Evolutionary conservation across 2,797 vertebrate species (phyloP), one percentile per base, ranked within the genome.

Genomic region (Coranthus polyacanthus): DNA sequence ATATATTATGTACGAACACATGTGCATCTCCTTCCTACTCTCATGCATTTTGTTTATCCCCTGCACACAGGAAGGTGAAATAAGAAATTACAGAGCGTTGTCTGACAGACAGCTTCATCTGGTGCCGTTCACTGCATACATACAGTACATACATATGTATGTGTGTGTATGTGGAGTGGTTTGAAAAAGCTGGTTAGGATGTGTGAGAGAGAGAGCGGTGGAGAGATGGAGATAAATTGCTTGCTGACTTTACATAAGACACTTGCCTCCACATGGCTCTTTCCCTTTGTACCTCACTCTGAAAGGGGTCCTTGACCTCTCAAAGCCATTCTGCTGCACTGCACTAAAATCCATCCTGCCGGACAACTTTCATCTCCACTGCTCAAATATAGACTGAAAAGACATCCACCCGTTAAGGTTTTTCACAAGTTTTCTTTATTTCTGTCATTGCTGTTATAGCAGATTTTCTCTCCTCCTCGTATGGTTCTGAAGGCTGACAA

Each of bases 281-380:
- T 44, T 79, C 41, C 42, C 38, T 71, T 66, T 43, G 9, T 76
- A 38, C 54, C 59, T 63, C 64, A 43, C 67, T 68, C 59, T 88
- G 79, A 89, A 88, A 87, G 86, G 86, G 87, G 85, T 88, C 75
- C 21, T 16, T 63, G 78, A 88, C 87, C 89, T 85, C 68, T 66
- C 39, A 44, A 54, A 78, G 42, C 73, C 60, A 29, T 32, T 57
- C 64, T 71, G 55, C 76, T 61, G 64, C 41, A 62, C 34, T 64
- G 63, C 36, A 11, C 72, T 81, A 54, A 79, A 80, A 65, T 79
- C 51, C 37, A 39, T 20, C 42, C 58, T 53, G 66, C 49, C 61
- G 62, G 61, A 64, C 52, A 29, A 22, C 79, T 81, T 72, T 79
- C 52, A 75, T 49, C 54, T 54, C 37, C 13, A 2, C 15, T 18